Base-by-base conservation (phyloP, 2,113 vertebrate species). In the Phodopus roborovskii region DNA sequence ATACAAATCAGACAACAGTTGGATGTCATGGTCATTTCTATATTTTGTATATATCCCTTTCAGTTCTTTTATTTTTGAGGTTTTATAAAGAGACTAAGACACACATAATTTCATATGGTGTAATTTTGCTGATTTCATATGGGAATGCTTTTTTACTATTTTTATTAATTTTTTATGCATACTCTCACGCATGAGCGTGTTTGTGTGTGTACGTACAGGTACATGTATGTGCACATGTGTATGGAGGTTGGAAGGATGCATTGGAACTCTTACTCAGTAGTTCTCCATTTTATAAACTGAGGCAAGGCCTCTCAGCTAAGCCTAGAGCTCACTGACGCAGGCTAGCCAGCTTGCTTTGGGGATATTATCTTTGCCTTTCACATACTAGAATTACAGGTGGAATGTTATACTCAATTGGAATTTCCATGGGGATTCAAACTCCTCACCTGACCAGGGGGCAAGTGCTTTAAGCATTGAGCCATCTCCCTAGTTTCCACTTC, bases 51-150 rank as follows among this genome's bases (percentile, higher is more conserved):
- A 83, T 62, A 42, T 83, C 3, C 13, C n/a, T 83, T 42, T 83
- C 12, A 62, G 26, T 1, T 60, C 79, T 83, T 58, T 91, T 93
- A 91, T 28, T 33, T 83, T 89, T 75, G 39, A 93, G 26, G 36
- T 62, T 88, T 81, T 87, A 48, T n/a, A 36, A 33, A 95, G 17
- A 90, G 39, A 68, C 16, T 56, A 45, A 74, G 70, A 79, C 13
- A 12, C 39, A 16, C 4, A 16, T 39, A 16, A 16, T 48, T 53
- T 83, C 28, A n/a, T 78, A 19, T 2, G n/a, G 58, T 42, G n/a
- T 79, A 28, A 50, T 85, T 94, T 95, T 90, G 4, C 50, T 17
- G 15, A 74, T 83, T 33, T 19, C 7, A 10, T 74, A 7, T 9
- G 17, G 89, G 50, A 68, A 26, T 66, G 8, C n/a, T 60, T 75